Evolutionary conservation across 1,140 invertebrate genomes (phyloP), one percentile per base, ranked within the genome.

Genomic region (Pseudomyrmex cubaensis): DNA sequence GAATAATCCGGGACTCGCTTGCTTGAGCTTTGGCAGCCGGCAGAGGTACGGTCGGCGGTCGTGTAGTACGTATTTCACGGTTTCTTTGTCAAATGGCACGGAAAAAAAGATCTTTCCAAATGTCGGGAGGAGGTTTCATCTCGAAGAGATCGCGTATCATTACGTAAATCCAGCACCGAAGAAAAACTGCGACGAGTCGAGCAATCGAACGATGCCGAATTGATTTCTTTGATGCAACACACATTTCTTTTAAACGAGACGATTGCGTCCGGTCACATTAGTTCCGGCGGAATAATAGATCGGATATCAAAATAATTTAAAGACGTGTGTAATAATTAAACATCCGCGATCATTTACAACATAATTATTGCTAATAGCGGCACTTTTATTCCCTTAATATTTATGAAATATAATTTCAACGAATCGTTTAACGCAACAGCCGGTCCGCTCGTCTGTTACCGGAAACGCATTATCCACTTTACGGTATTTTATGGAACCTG

Each of bases 1-100:
- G 78, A 87, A 87, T 94, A 93, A 94, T 94, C 92, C 91, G 63
- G 59, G 67, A 85, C 84, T 87, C 90, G 75, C 86, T 86, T 35
- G 82, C 35, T 75, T 89, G 90, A 91, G 90, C 82, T 84, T 59
- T 56, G 83, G 67, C 90, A 91, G 90, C 91, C 90, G 91, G 90
- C 82, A 64, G 77, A 88, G 54, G 44, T 54, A 20, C 61, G 76
- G 50, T 50, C 61, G 76, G 56, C 44, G 74, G 25, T 25, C 46
- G 25, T 48, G 46, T 66, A 85, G 80, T 85, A 72, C 78, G 82
- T 82, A 84, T 90, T 90, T 89, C 87, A 90, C 74, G 89, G 85
- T 89, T 69, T 84, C 86, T 56, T 82, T 84, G 87, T 22, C 75
- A 82, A 89, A 89, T 89, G 87, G 85, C 70, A 75, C 76, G 82